Base-by-base conservation (phyloP, 2,888 invertebrate species). In the Coenonympha glycerion region DNA sequence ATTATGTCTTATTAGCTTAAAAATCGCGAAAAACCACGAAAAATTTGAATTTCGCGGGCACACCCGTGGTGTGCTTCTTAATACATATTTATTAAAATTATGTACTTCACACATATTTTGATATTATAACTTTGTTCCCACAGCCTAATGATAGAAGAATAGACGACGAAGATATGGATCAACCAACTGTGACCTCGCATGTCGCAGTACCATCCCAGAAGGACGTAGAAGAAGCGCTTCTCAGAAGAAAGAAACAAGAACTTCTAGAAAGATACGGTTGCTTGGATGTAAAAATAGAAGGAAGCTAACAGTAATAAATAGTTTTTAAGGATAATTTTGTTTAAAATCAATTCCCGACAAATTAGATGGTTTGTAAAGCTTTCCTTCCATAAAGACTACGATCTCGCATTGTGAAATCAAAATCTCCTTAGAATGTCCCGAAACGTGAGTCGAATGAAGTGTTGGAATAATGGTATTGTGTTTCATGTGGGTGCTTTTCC, bases 181-280 rank as follows among this genome's bases (percentile, higher is more conserved):
- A 62, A 5, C 49, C 62, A 2, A 50, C 63, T 28, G 67, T 72
- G 18, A 74, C 80, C 30, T 77, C 85, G 1, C 96, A 97, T 74
- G 97, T 97, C 37, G 93, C 96, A 5, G 96, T 99, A 24, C 98
- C 98, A 0, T 93, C 95, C 9, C 98, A 98, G 76, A 93, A 94
- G 76, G 97, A 98, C 75, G 93, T 99, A 56, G 97, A 98, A 72
- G 94, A 95, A 66, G 98, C 98, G 0, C 85, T 99, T 49, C 87
- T 99, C 0, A 90, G 91, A 58, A 91, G 95, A 67, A 95, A 97
- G 77, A 99, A 99, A 77, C 93, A 93, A 73, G 97, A 98, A 76
- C 86, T 99, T 33, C 74, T 99, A 53, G 93, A 94, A 63, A 93
- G 93, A 79, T 98, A 96, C 76, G 93, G 89, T 1, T 89, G 89